Evolutionary conservation across 2,888 invertebrate genomes (phyloP).

Genomic region (Agonopterix subpropinquella): DNA sequence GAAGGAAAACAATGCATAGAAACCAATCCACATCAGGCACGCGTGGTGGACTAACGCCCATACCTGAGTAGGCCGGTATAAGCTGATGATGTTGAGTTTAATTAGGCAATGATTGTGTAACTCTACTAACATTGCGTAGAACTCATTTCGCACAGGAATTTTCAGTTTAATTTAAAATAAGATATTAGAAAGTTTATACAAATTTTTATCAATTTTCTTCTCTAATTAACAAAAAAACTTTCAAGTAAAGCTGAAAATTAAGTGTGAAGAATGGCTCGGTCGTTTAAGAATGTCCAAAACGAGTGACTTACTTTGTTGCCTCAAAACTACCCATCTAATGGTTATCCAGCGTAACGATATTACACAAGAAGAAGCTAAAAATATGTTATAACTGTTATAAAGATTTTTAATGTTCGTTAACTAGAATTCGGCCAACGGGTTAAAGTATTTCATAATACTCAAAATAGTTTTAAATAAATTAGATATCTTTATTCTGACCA

Average conservation of each 20-base stretch:
- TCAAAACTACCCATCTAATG: conserved; percentile 5
- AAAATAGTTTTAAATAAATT: too few relatives aligned
- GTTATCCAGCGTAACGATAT: conserved; percentile 5
- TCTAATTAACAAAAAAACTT: too few relatives aligned
- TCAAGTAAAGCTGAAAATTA: too few relatives aligned
- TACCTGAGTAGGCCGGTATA: neutral
- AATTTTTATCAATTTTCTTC: too few relatives aligned
- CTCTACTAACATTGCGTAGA: too few relatives aligned
- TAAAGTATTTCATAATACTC: neutral
- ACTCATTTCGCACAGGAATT: too few relatives aligned
- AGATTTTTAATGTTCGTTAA: conserved; percentile 1
- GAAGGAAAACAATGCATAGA: too few relatives aligned
- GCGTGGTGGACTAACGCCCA: neutral
- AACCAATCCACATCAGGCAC: too few relatives aligned
- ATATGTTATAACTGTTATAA: conserved; percentile 7
- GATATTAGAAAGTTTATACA: too few relatives aligned
- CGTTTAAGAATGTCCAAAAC: neutral
- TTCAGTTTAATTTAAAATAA: too few relatives aligned
- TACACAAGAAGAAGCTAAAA: conserved; percentile 6
- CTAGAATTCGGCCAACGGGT: neutral
- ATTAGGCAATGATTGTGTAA: neutral
- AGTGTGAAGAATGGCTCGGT: too few relatives aligned
- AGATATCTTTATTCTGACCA: too few relatives aligned
- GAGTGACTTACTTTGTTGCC: conserved; percentile 1
- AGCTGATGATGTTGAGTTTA: neutral